Base-by-base conservation (phyloP, 2,113 vertebrate genomes). In the Diphyllodes magnificus region DNA sequence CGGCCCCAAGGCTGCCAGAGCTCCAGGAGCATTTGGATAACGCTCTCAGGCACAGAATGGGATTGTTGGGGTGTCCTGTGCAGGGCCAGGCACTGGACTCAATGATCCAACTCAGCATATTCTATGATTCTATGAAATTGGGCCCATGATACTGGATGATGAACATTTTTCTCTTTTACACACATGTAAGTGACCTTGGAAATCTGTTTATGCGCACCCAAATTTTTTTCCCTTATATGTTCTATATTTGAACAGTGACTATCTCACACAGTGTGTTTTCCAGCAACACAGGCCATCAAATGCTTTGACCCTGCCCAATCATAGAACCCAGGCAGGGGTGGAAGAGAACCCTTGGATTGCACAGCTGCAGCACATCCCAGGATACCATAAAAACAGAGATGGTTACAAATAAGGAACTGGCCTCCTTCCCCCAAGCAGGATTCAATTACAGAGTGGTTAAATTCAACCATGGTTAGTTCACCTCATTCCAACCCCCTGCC, bases 21-120 rank as follows among this genome's bases (percentile, higher is more conserved):
- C 11, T 64, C 24, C 47, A 42, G 37, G 19, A 14, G 31, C 0
- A 0, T 42, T 53, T 44, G 39, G 24, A 30, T 31, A 79, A 9
- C 0, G 1, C 11, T 35, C 15, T 9, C 24, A 65, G 30, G 35
- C 5, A 24, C 30, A 49, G 24, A 30, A 9, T 22, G 18, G 30
- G 53, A 82, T 49, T 69, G 14, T 15, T 25, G 19, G 15, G 2
- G 24, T 40, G 15, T 40, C 44, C 44, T 59, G 44, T 11, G 30
- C 35, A 70, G 54, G 44, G 19, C 12, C 15, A 15, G 19, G 31
- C 23, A 13, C 1, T 24, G 15, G 20, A 28, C 15, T 23, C 1
- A 4, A 23, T 59, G 19, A n/a, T 82, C 27, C 33, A 63, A 11
- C 27, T 63, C 27, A 45, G 49, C 11, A 22, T 21, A 22, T 33